Evolutionary conservation across 1,140 invertebrate genomes (phyloP).

Genomic region (Drosophila repletoides): DNA sequence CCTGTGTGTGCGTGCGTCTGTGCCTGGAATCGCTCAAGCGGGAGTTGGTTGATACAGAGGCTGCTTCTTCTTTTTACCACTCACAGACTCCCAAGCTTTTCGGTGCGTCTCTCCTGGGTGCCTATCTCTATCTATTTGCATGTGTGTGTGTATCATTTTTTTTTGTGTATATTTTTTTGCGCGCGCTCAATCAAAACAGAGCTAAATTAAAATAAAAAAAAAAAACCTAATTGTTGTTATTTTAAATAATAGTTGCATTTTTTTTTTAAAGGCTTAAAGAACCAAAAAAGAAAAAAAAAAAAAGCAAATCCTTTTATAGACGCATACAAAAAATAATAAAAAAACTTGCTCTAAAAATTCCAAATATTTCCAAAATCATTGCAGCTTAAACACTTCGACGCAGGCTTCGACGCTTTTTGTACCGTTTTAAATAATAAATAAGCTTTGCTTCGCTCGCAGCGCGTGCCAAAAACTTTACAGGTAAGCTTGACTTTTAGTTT

Average conservation of each 20-base stretch:
- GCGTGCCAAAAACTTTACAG: constrained; percentile 68
- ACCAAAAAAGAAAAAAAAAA: background rate
- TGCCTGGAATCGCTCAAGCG: constrained; percentile 46
- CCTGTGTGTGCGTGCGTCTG: constrained; percentile 16
- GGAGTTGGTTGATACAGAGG: constrained; percentile 35
- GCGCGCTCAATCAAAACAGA: constrained; percentile 78
- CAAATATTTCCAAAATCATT: constrained; percentile 64
- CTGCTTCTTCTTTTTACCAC: constrained; percentile 6
- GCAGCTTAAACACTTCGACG: constrained; percentile 32
- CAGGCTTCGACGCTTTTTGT: constrained; percentile 17
- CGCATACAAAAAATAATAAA: too few species aligned
- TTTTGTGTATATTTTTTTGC: constrained; percentile 80
- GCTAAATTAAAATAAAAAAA: constrained; percentile 20
- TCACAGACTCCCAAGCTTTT: constrained; percentile 32
- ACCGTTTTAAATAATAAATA: constrained; percentile 56
- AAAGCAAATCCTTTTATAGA: background rate
- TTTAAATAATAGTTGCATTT: background rate
- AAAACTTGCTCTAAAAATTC: constrained; percentile 55
- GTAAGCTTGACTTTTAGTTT: constrained; percentile 70
- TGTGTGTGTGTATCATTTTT: constrained; percentile 46
- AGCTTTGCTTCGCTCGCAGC: constrained; percentile 33
- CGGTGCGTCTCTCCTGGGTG: constrained; percentile 47
- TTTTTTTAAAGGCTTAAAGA: too few species aligned
- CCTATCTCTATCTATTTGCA: constrained; percentile 30
- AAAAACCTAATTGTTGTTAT: constrained; percentile 5